These are phyloP conservation scores for Ctenoplectra terminalis DNA, from an alignment of 1,140 invertebrate species.

Conservation along the genomic window DNA sequence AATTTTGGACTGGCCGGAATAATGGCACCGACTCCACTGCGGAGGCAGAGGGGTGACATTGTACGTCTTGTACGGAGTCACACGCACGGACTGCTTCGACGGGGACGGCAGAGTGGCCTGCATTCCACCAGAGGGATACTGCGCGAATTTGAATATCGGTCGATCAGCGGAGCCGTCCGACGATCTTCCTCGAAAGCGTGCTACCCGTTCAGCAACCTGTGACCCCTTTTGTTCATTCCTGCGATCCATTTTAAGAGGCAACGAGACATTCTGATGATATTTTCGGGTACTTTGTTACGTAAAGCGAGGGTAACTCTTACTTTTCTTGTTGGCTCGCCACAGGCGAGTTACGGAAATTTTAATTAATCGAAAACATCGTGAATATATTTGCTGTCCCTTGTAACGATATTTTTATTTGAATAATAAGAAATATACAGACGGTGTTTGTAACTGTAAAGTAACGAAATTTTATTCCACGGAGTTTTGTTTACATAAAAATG, in stretches of 20 bases:
- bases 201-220: conserved; percentile 53
- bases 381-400: no score
- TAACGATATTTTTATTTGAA: no score
- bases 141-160: conserved; percentile 64
- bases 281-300: conserved; percentile 14
- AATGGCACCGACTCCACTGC: conserved; percentile 1
- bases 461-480: no score
- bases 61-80: conserved; percentile 15
- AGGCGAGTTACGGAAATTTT: not conserved
- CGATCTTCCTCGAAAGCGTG: conserved; percentile 44
- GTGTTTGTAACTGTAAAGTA: no score
- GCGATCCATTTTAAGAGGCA: conserved; percentile 40
- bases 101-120: conserved; percentile 34
- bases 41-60: not conserved
- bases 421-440: no score
- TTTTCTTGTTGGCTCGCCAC: not conserved
- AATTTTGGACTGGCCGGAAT: conserved; percentile 31
- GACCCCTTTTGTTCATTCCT: conserved; percentile 54
- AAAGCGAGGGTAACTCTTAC: not conserved
- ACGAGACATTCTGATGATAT: conserved; percentile 1
- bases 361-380: not conserved
- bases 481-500: no score
- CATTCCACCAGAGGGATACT: conserved; percentile 59
- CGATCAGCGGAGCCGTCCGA: conserved; percentile 46
- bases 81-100: conserved; percentile 27